Conservation (phyloP, 2,113 vertebrate genomes). For the Circaetus gallicus region DNA sequence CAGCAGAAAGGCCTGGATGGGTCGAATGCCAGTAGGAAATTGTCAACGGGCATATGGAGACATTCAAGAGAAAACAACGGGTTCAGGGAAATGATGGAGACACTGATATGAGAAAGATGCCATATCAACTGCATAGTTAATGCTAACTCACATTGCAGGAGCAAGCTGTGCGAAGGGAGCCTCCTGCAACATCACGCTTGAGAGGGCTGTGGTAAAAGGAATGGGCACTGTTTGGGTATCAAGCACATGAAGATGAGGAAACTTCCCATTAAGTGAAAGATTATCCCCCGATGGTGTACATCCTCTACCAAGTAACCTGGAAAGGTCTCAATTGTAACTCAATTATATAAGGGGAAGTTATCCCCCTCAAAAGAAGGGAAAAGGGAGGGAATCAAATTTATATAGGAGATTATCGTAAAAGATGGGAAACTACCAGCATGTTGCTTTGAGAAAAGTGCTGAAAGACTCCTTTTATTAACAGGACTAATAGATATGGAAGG, state of each 20-base stretch:
- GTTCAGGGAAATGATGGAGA: background rate
- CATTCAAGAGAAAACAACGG: background rate
- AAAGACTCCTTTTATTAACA: background rate
- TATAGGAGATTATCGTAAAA: background rate
- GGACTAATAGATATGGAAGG: background rate
- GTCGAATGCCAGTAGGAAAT: background rate
- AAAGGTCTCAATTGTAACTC: background rate
- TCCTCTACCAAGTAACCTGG: background rate
- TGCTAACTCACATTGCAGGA: background rate
- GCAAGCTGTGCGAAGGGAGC: background rate
- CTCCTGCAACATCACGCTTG: background rate
- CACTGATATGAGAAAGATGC: background rate
- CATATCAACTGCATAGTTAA: background rate
- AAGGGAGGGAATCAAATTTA: background rate
- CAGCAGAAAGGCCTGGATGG: background rate
- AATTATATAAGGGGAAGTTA: background rate
- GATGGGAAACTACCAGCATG: background rate
- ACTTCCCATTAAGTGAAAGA: background rate
- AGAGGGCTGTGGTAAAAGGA: background rate
- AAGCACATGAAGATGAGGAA: background rate
- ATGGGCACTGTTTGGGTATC: background rate
- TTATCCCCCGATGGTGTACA: background rate
- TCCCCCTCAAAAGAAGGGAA: background rate
- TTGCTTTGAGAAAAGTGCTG: background rate
- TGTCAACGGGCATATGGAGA: background rate